Conservation (phyloP, 2,113 vertebrate genomes). For the Brachyhypopomus occidentalis region DNA sequence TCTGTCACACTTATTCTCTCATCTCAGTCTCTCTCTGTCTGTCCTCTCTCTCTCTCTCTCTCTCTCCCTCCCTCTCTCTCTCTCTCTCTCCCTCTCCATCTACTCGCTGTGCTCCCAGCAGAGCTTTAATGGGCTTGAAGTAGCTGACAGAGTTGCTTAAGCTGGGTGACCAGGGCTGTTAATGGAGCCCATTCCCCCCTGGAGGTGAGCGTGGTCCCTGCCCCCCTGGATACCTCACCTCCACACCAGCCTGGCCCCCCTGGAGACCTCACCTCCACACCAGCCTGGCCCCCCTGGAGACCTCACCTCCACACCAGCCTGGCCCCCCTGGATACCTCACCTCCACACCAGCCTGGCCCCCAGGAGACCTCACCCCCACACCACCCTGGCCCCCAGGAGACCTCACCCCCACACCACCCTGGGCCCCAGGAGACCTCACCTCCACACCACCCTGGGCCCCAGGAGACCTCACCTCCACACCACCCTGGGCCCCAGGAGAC, state of each 20-base stretch:
- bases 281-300: slow-evolving; percentile 77
- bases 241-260: neutral
- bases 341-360: neutral
- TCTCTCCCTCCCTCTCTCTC: slow-evolving; percentile 8
- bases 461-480: slow-evolving; percentile 14
- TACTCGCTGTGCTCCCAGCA: slow-evolving; percentile 48
- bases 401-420: too few species aligned
- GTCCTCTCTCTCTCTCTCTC: slow-evolving; percentile 20
- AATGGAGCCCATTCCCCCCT: slow-evolving; percentile 70
- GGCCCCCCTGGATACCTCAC: slow-evolving; percentile 35
- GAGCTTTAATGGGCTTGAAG: slow-evolving; percentile 62
- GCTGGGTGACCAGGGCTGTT: slow-evolving; percentile 55
- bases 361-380: slow-evolving; percentile 7
- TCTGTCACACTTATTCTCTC: too few species aligned
- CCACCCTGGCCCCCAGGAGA: slow-evolving; percentile 78
- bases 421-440: slow-evolving; percentile 35
- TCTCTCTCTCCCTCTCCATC: slow-evolving; percentile 27
- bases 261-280: too few species aligned
- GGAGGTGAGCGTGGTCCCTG: slow-evolving; percentile 75
- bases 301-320: too few species aligned
- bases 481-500: too few species aligned
- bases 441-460: slow-evolving; percentile 40
- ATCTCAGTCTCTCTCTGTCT: too few species aligned
- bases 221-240: slow-evolving; percentile 17
- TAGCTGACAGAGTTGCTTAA: slow-evolving; percentile 61